Percentiles rank a stretch among this genome's conserved stretches.
These are phyloP conservation scores for Actinernus sp. DNA, from an alignment of 92 coral and sea anemone species.

Conservation along the genomic window DNA sequence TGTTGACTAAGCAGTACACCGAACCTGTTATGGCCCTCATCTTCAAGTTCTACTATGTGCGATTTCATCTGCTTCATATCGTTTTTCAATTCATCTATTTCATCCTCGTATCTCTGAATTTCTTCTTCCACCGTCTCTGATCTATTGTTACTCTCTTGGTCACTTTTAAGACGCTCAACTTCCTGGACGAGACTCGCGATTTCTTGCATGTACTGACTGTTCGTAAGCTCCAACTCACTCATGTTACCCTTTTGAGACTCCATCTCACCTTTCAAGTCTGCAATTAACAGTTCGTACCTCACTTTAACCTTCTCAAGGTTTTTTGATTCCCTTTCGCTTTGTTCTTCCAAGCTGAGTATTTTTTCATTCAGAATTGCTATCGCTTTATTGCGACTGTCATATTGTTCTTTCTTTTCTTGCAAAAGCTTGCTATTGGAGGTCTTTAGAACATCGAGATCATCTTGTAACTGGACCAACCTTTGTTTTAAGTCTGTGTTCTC, in stretches of 20 bases:
- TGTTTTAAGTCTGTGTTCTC: constrained; percentile 53
- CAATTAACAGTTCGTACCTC: constrained; percentile 65
- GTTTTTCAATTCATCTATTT: constrained; percentile 50
- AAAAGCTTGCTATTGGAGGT: constrained; percentile 23
- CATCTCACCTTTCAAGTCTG: constrained; percentile 60
- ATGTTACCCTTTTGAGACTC: constrained; percentile 38
- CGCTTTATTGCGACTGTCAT: constrained; percentile 44
- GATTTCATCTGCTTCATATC: constrained; percentile 54
- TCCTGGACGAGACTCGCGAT: constrained; percentile 68
- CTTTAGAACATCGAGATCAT: constrained; percentile 25
- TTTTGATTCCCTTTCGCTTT: constrained; percentile 42
- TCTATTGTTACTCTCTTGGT: background rate
- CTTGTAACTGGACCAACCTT: constrained; percentile 39
- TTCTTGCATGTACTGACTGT: constrained; percentile 63
- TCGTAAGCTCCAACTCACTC: constrained; percentile 65
- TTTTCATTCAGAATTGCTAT: constrained; percentile 46
- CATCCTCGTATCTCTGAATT: constrained; percentile 38
- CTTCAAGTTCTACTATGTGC: constrained; percentile 71
- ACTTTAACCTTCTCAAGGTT: constrained; percentile 69
- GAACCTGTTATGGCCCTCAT: constrained; percentile 81
- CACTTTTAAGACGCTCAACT: constrained; percentile 46
- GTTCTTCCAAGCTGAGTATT: constrained; percentile 38
- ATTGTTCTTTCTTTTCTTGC: constrained; percentile 30
- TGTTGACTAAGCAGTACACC: constrained; percentile 90
- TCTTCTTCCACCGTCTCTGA: constrained; percentile 35